Base-by-base conservation (phyloP, 2,797 vertebrate species). In the Arvicola amphibius region DNA sequence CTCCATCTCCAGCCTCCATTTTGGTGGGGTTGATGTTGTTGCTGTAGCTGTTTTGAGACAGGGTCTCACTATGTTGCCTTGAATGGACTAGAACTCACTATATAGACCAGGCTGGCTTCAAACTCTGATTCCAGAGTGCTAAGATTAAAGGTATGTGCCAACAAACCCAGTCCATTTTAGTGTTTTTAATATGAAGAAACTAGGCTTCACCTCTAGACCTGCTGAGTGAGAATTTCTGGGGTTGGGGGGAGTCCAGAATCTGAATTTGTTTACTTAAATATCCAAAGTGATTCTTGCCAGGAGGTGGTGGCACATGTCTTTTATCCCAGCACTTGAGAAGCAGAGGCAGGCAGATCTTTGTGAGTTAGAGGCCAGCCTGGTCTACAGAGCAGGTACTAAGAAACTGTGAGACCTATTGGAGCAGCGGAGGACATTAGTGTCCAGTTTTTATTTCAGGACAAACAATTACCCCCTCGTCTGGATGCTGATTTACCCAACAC, bases 401-500 rank as follows among this genome's bases (percentile, higher is more conserved):
- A 90, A 13, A 34, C 19, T 7, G 37, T 85, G 90, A 85, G 76
- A 93, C 63, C 76, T 87, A 34, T 71, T 91, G 80, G 46, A 93
- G n/a, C 27, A 91, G 37, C 67, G n/a, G 46, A 79, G 84, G 74
- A 69, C 46, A 86, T 63, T 51, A 16, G 19, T 46, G 51, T 90
- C 79, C 83, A 77, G 56, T 92, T 48, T 94, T 94, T 91, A 93
- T 86, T 95, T 96, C 76, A 96, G 90, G 88, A 91, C 81, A 94
- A 94, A 96, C 67, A 94, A 51, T 97, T 97, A 96, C 88, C 87
- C 71, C 73, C 74, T 96, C 77, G 73, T 90, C 43, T 97, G 96
- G 96, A 94, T 97, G 89, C 12, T 92, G 25, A 53, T 96, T 96
- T 96, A 97, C 76, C 97, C 93, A 95, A 77, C 79, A 88, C 80